Evolutionary conservation across 2,113 vertebrate genomes (phyloP).

Genomic region (Orthonyx spaldingii): DNA sequence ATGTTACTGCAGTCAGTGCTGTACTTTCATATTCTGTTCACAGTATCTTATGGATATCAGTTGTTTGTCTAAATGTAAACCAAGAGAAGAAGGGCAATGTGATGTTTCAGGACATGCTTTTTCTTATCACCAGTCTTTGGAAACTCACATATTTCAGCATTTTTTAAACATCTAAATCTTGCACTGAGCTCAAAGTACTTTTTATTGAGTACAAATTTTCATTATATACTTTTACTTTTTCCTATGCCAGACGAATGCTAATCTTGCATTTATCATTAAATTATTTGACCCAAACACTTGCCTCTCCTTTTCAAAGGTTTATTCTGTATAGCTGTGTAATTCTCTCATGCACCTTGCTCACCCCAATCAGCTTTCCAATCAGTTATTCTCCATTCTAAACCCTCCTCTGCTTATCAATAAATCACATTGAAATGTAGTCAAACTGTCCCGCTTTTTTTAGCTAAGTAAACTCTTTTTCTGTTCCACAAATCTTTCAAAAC

Average conservation of each 20-base stretch:
- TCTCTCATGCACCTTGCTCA: background rate
- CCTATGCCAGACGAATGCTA: rapidly evolving
- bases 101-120: background rate
- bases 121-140: background rate
- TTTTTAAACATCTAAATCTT: background rate
- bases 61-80: background rate
- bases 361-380: background rate
- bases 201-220: background rate
- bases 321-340: background rate
- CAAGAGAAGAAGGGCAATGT: background rate
- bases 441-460: background rate
- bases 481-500: background rate
- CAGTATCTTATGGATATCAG: background rate
- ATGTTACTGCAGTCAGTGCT: background rate
- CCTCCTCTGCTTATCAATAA: background rate
- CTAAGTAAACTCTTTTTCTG: background rate
- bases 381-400: background rate
- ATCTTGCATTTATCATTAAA: background rate
- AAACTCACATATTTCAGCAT: background rate
- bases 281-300: background rate
- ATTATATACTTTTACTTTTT: background rate
- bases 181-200: background rate
- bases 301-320: background rate
- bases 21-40: background rate
- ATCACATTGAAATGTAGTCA: background rate